These are phyloP conservation scores for Gulo gulo DNA, from an alignment of 2,113 vertebrate genomes.

Conservation along the genomic window DNA sequence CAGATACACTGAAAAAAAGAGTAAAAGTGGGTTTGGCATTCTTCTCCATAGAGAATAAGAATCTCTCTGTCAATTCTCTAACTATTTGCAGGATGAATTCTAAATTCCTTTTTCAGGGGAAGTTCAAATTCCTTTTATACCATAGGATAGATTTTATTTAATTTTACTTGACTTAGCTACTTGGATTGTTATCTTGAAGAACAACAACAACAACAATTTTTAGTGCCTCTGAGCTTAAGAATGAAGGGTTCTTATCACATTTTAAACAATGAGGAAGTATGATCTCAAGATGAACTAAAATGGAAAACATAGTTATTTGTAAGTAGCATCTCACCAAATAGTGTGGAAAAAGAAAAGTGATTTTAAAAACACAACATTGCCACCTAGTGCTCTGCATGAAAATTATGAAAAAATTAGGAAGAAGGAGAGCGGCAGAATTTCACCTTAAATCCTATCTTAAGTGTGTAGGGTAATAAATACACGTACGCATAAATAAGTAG, in stretches of 20 bases:
- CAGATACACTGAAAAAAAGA: neutral
- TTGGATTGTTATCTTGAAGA: neutral
- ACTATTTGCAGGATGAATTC: neutral
- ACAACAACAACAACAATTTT: neutral
- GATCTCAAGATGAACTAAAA: neutral
- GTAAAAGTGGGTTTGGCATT: neutral
- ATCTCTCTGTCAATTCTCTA: neutral
- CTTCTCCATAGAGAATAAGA: neutral
- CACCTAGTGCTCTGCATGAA: slow-evolving; percentile 52
- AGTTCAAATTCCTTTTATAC: neutral
- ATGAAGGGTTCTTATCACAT: neutral
- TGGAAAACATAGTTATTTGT: neutral
- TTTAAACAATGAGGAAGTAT: neutral
- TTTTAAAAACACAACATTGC: slow-evolving; percentile 45
- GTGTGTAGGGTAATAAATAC: neutral
- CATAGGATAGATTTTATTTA: neutral
- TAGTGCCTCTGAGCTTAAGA: neutral
- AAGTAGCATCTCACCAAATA: neutral
- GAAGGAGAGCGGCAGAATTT: neutral
- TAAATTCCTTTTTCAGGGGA: neutral
- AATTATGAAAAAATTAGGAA: neutral
- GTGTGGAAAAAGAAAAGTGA: neutral
- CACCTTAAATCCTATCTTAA: neutral
- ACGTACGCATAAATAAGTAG: neutral
- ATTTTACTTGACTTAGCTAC: neutral